Conservation (phyloP, 1,140 invertebrate genomes). For the Caligus rogercresseyi region DNA sequence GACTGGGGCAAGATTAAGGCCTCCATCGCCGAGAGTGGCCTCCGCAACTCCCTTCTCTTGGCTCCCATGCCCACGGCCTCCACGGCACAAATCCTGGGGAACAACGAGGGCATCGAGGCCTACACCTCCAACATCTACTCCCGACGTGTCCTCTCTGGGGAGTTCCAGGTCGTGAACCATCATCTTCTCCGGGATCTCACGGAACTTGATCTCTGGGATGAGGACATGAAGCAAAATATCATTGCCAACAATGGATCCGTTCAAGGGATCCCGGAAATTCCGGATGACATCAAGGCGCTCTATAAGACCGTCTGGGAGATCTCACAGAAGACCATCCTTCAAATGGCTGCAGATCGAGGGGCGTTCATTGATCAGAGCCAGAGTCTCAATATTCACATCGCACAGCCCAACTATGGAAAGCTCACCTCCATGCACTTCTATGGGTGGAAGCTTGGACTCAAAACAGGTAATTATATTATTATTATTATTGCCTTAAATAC, state of each 20-base stretch:
- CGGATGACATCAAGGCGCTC: constrained; percentile 65
- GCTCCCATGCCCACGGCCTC: constrained; percentile 99
- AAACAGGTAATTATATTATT: no score
- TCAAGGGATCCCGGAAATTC: constrained; percentile 67
- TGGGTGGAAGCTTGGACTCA: constrained; percentile 78
- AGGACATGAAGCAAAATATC: constrained; percentile 89
- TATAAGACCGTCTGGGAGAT: constrained; percentile 99
- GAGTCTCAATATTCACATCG: constrained; percentile 90
- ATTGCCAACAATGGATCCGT: constrained; percentile 82
- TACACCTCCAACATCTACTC: constrained; percentile 96
- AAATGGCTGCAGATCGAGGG: constrained; percentile 94
- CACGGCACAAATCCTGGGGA: constrained; percentile 95
- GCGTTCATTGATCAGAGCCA: constrained; percentile 98
- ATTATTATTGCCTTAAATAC: no score
- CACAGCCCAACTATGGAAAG: constrained; percentile 77
- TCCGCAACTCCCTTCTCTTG: constrained; percentile 81
- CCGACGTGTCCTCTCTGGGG: constrained; percentile 75
- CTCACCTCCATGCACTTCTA: constrained; percentile 96
- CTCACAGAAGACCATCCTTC: constrained; percentile 73
- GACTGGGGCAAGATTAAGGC: constrained; percentile 68
- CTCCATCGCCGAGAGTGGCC: constrained; percentile 72
- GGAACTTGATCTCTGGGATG: constrained; percentile 74
- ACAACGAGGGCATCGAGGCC: constrained; percentile 95
- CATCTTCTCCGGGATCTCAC: constrained; percentile 86
- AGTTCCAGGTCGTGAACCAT: constrained; percentile 85